Conservation (phyloP, 1,140 invertebrate species). For the Daktulosphaira vitifoliae region DNA sequence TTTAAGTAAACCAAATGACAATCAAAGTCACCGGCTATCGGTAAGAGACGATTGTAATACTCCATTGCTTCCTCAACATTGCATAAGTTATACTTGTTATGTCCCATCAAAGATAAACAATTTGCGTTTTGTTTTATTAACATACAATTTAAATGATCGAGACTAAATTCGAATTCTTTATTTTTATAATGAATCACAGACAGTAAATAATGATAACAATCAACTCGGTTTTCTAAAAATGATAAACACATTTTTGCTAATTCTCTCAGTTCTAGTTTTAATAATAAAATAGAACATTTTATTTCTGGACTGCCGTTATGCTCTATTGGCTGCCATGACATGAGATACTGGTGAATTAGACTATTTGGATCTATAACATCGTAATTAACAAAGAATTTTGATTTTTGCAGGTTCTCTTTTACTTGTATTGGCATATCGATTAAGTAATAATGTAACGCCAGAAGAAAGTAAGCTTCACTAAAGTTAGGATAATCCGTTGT, state of each 20-base stretch:
- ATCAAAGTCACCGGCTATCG: no score
- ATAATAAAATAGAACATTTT: neutral
- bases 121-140: neutral
- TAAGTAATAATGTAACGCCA: neutral
- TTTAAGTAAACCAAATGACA: neutral
- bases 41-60: neutral
- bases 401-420: neutral
- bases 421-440: neutral
- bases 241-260: neutral
- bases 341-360: neutral
- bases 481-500: neutral
- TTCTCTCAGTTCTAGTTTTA: neutral
- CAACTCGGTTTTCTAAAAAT: neutral
- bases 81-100: neutral
- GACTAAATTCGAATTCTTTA: neutral
- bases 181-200: neutral
- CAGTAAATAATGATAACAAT: constrained; percentile 3
- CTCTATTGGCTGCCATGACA: neutral
- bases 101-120: neutral
- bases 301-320: neutral
- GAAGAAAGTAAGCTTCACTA: neutral
- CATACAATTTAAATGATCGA: neutral
- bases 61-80: neutral
- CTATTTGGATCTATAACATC: neutral
- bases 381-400: neutral